Evolutionary conservation across 2,797 vertebrate species (phyloP).

Genomic region (Setipinna tenuifilis): DNA sequence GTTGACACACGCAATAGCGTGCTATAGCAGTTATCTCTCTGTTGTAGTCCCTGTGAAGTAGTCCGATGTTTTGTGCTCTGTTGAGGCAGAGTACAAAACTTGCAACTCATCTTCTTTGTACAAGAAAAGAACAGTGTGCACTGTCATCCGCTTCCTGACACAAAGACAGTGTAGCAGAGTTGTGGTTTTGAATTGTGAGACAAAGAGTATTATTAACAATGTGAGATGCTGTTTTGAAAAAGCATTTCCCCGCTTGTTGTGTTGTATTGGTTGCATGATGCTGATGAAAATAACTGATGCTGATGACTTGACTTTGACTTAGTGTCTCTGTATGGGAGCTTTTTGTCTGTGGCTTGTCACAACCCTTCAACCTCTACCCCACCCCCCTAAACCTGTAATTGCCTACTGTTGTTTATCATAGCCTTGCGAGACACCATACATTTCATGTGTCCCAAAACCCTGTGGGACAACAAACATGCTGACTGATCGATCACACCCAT

Average conservation of each 20-base stretch:
- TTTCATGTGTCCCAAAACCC: not conserved
- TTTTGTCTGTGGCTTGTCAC: not conserved
- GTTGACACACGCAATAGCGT: not conserved
- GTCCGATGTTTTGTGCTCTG: not conserved
- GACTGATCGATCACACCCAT: not conserved
- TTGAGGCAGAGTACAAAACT: not conserved
- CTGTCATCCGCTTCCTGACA: not conserved
- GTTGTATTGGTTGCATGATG: not conserved
- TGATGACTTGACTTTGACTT: not conserved
- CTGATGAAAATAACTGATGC: not conserved
- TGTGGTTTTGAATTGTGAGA: not conserved
- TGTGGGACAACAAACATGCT: not conserved
- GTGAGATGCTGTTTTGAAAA: not conserved
- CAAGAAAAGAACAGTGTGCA: not conserved
- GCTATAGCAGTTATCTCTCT: constrained; percentile 4
- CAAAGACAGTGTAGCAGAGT: not conserved
- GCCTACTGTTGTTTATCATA: not conserved
- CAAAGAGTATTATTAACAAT: not conserved
- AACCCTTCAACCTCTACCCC: not conserved
- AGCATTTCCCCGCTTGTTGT: not conserved
- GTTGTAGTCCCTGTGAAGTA: not conserved
- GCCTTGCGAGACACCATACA: not conserved
- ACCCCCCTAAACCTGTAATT: not conserved
- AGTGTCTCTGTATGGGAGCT: not conserved
- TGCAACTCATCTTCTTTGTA: not conserved